phyloP scores from a whole-genome alignment of 2,797 vertebrate species.

The Tarsius wallacei region DNA sequence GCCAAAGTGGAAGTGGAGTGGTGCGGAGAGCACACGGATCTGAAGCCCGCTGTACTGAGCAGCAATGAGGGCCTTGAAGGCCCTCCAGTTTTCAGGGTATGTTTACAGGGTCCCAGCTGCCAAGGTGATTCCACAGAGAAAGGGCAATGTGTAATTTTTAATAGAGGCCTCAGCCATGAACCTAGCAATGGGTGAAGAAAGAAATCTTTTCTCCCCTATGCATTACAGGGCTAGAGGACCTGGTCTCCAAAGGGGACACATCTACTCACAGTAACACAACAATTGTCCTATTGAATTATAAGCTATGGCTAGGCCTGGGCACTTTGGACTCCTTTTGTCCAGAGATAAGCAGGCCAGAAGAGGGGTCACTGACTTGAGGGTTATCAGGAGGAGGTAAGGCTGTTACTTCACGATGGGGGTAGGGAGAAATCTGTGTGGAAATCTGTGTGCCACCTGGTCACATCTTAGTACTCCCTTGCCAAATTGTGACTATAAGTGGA shows the following conservation, averaged over 20 bases:
- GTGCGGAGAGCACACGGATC: too few relatives aligned
- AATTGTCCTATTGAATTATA: neutral
- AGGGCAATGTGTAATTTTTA: too few relatives aligned
- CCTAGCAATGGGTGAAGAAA: neutral
- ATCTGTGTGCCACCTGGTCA: neutral
- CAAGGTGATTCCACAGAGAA: too few relatives aligned
- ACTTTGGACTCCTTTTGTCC: neutral
- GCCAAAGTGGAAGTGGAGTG: too few relatives aligned
- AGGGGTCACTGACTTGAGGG: neutral
- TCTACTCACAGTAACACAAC: neutral
- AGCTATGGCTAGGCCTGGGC: neutral
- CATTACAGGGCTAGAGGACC: neutral
- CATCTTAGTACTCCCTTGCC: neutral
- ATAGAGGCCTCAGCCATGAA: neutral
- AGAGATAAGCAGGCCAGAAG: constrained; percentile 20
- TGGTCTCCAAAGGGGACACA: neutral
- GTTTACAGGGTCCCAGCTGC: too few relatives aligned
- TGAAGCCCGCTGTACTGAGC: too few relatives aligned
- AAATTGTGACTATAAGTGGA: neutral
- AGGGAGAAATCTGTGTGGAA: neutral
- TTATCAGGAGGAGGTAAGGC: neutral
- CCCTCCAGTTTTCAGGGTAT: too few relatives aligned
- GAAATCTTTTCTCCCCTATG: neutral
- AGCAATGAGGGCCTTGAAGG: too few relatives aligned
- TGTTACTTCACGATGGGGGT: neutral